phyloP scores from a whole-genome alignment of 2,888 invertebrate genomes.

The Atrina japonica region DNA sequence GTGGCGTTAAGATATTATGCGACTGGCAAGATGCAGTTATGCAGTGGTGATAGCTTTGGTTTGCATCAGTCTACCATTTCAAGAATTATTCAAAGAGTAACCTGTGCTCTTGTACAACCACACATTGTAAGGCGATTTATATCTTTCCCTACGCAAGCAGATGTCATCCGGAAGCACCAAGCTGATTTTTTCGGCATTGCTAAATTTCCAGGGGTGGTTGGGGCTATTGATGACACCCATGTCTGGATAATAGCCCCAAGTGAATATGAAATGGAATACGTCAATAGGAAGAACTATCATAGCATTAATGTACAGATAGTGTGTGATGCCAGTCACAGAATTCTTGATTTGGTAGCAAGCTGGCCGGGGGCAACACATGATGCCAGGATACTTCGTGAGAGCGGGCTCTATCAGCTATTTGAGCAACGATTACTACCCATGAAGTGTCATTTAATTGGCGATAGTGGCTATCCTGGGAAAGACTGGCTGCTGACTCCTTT shows the following conservation, averaged over 20 bases:
- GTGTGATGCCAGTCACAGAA: conserved; percentile 1
- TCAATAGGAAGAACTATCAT: conserved; percentile 13
- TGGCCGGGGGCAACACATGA: conserved; percentile 25
- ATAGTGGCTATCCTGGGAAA: too few relatives aligned
- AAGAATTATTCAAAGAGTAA: too few relatives aligned
- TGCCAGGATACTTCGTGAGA: conserved; percentile 8
- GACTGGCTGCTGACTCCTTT: conserved; percentile 12
- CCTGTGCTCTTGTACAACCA: background rate
- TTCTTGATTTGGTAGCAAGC: conserved; percentile 22
- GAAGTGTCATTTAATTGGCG: conserved; percentile 14
- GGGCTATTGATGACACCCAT: conserved; percentile 9
- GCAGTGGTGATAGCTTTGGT: conserved; percentile 11
- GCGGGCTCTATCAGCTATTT: background rate
- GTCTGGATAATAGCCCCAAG: background rate
- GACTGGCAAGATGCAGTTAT: conserved; percentile 6
- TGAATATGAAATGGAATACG: background rate
- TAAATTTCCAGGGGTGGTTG: too few relatives aligned
- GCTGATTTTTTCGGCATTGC: background rate
- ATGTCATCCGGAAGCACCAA: background rate
- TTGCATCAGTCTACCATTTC: too few relatives aligned
- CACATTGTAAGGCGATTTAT: conserved; percentile 2
- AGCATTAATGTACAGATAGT: conserved; percentile 20
- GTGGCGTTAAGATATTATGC: conserved; percentile 1
- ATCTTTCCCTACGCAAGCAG: background rate
- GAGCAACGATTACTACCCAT: too few relatives aligned